A percentile compares a stretch with the other conserved stretches of the same genome.
Conservation (phyloP, 37 sponge, comb jelly and placozoan genomes). For the Crambe crambe region DNA sequence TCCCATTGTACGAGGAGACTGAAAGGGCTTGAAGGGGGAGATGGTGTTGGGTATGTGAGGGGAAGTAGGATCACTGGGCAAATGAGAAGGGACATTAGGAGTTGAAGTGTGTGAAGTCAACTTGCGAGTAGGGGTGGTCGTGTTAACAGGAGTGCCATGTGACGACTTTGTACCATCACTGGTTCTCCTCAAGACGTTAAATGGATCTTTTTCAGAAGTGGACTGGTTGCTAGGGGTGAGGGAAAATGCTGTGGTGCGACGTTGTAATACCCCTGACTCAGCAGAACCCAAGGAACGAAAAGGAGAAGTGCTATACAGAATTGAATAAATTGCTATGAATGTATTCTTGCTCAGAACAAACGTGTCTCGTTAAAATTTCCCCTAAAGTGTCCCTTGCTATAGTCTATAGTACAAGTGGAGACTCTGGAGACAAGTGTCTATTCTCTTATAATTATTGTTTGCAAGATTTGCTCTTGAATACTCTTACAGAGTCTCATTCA, state of each 20-base stretch:
- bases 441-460: too few species aligned
- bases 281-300: constrained; percentile 11
- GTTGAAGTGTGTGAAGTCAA: background rate
- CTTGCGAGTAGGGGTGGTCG: background rate
- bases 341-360: too few species aligned
- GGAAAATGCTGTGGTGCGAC: background rate
- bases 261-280: constrained; percentile 43
- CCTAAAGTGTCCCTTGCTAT: too few species aligned
- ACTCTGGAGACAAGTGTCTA: too few species aligned
- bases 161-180: background rate
- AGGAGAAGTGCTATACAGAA: background rate
- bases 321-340: too few species aligned
- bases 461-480: too few species aligned
- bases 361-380: too few species aligned
- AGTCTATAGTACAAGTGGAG: too few species aligned
- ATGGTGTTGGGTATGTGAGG: background rate
- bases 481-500: too few species aligned
- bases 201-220: background rate
- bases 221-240: background rate
- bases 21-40: constrained; percentile 1
- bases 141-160: background rate
- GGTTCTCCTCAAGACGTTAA: too few species aligned
- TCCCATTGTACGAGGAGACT: constrained; percentile 7
- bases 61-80: background rate
- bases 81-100: background rate